Base-by-base conservation (phyloP, 2,113 vertebrate species). In the Ahaetulla prasina region DNA sequence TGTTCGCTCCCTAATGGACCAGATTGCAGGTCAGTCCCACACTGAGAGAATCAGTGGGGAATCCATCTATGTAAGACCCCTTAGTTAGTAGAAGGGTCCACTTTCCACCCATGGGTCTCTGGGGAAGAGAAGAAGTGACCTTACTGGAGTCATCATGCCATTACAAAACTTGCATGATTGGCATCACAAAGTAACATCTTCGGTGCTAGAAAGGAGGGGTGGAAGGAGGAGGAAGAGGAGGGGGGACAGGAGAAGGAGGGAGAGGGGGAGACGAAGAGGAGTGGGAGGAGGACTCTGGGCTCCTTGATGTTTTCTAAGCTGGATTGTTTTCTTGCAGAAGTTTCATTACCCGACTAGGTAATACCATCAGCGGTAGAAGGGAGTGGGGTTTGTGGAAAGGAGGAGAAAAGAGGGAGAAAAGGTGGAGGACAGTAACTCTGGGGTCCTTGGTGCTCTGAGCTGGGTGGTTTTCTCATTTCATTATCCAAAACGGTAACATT, bases 1-100 rank as follows among this genome's bases (percentile, higher is more conserved):
- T 0, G 95, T 97, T 2, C 94, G 96, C 87, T 74, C 97, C 45
- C 95, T 98, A 93, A 93, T 98, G 68, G 96, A 96, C 90, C 97
- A 97, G 27, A 97, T 97, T 63, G 97, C 96, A 1, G 96, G 97
- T 98, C 93, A 89, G 94, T 63, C 22, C 27, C 9, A 8, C 16
- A 12, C 16, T 1, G 45, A 25, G 22, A 9, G 25, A 74, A 39
- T 74, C 68, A 39, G 2, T 8, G 1, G n/a, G 60, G 27, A 23
- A n/a, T n/a, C n/a, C n/a, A n/a, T n/a, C n/a, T n/a, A n/a, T n/a
- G n/a, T n/a, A n/a, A n/a, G n/a, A n/a, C n/a, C n/a, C n/a, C n/a
- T n/a, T n/a, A n/a, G n/a, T n/a, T n/a, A n/a, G 57, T 12, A n/a
- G 85, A 57, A 25, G 25, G 7, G 0, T 18, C n/a, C 14, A 7